Evolutionary conservation across 2,888 invertebrate genomes (phyloP).

Genomic region (Calliopum simillimum): DNA sequence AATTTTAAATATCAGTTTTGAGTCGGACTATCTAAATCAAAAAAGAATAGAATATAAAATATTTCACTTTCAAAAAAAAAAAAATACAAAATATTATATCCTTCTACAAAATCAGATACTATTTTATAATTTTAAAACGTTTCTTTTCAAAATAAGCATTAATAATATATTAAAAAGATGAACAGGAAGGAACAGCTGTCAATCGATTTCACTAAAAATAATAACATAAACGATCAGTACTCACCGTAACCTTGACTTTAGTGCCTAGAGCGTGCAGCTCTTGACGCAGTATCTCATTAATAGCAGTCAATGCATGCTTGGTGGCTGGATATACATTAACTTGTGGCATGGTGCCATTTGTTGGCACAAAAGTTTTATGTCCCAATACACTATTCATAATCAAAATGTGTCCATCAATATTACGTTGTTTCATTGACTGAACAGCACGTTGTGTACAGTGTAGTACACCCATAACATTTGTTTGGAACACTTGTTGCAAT

Average conservation of each 20-base stretch:
- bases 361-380: slow-evolving; percentile 56
- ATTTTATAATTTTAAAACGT: no score
- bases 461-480: slow-evolving; percentile 68
- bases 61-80: no score
- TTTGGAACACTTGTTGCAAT: slow-evolving; percentile 64
- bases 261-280: slow-evolving; percentile 55
- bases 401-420: slow-evolving; percentile 66
- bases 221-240: slow-evolving; percentile 38
- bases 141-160: no score
- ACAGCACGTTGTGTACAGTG: slow-evolving; percentile 69
- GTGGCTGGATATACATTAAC: slow-evolving; percentile 60
- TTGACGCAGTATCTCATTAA: slow-evolving; percentile 60
- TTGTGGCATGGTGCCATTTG: slow-evolving; percentile 51
- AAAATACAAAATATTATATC: no score
- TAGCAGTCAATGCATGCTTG: slow-evolving; percentile 60
- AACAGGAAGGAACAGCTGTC: slow-evolving; percentile 50
- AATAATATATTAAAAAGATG: no score
- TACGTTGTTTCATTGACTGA: slow-evolving; percentile 67
- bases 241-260: slow-evolving; percentile 54
- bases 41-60: no score
- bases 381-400: slow-evolving; percentile 66
- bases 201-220: slow-evolving; percentile 55
- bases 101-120: no score
- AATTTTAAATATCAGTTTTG: no score
- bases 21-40: no score